Percentiles rank a stretch among this genome's conserved stretches.
Evolutionary conservation across 53 echinoderm and acorn worm species (phyloP).

Genomic region (Actinopyga echinites): DNA sequence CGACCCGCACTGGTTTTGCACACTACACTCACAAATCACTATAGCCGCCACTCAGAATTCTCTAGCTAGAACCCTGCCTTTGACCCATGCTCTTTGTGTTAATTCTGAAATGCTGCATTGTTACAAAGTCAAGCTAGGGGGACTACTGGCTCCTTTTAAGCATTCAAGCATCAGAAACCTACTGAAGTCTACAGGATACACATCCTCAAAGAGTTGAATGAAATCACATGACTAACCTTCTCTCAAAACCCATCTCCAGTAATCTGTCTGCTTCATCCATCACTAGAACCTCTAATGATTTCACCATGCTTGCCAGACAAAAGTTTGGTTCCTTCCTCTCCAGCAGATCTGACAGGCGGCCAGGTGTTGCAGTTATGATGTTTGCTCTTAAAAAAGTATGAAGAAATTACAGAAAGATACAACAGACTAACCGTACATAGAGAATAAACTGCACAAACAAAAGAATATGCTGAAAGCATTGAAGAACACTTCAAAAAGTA

Average conservation of each 20-base stretch:
- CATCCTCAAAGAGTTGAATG: neutral
- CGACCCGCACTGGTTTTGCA: too few species aligned
- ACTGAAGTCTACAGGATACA: too few species aligned
- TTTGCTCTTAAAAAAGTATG: conserved; percentile 69
- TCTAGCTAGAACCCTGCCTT: too few species aligned
- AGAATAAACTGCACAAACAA: neutral
- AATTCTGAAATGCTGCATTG: too few species aligned
- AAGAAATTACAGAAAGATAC: neutral
- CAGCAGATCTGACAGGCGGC: conserved; percentile 80
- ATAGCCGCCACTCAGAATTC: too few species aligned
- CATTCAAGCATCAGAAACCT: too few species aligned
- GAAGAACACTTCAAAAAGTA: too few species aligned
- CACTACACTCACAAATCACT: too few species aligned
- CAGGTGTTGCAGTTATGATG: conserved; percentile 90
- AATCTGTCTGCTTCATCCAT: conserved; percentile 95
- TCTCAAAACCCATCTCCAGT: conserved; percentile 92
- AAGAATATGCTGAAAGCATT: neutral
- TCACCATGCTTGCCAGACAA: conserved; percentile 74
- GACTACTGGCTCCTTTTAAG: too few species aligned
- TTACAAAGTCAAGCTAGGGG: too few species aligned
- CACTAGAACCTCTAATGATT: conserved; percentile 86
- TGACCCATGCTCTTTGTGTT: too few species aligned
- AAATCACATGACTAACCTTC: conserved; percentile 57
- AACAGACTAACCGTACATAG: neutral
- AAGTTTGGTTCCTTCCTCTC: conserved; percentile 65